phyloP scores from a whole-genome alignment of 2,113 vertebrate species.

The Loxodonta africana region DNA sequence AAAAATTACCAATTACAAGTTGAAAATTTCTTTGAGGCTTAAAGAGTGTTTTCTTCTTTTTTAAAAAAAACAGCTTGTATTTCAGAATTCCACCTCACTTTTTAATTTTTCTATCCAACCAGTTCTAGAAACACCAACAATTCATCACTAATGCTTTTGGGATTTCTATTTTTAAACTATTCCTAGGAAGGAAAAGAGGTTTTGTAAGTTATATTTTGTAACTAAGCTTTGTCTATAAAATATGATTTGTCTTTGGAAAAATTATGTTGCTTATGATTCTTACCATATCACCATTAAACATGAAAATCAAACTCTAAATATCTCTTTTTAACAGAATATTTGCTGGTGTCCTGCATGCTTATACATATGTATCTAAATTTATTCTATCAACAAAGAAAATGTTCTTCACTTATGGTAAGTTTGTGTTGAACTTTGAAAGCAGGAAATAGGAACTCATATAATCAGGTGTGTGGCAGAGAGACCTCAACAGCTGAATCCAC shows the following conservation, averaged over 20 bases:
- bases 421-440: slow-evolving; percentile 8
- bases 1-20: slow-evolving; percentile 39
- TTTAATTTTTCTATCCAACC: not conserved
- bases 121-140: slow-evolving; percentile 1
- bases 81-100: not conserved
- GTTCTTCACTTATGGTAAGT: not conserved
- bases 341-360: not conserved
- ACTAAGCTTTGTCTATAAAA: not conserved
- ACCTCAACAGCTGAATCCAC: not conserved
- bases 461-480: not conserved
- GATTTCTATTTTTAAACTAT: slow-evolving; percentile 5
- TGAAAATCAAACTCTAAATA: not conserved
- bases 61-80: not conserved
- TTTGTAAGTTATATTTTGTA: not conserved
- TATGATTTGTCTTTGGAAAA: not conserved
- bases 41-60: not conserved
- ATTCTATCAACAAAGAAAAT: not conserved
- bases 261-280: not conserved
- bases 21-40: slow-evolving; percentile 30
- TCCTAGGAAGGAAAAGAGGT: not conserved
- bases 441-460: not conserved
- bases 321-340: not conserved
- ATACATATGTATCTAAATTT: not conserved
- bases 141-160: not conserved
- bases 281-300: not conserved